Percentiles rank a stretch among this genome's conserved stretches.
Evolutionary conservation across 1,140 invertebrate genomes (phyloP).

Genomic region (Cryptotermes secundus): DNA sequence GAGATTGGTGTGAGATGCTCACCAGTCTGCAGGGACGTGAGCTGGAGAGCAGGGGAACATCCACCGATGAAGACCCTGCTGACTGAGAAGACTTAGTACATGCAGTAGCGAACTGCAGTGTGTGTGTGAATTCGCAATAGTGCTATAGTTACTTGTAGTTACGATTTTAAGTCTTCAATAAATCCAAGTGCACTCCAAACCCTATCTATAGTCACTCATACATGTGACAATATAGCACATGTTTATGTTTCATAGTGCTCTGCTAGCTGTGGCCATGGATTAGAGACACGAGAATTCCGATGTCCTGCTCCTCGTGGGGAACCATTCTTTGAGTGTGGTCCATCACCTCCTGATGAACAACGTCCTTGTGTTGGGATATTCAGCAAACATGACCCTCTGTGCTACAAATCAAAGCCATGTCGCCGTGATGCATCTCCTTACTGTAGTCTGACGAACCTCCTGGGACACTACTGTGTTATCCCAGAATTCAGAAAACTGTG

Average conservation of each 20-base stretch:
- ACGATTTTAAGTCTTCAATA: no score
- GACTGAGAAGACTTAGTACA: no score
- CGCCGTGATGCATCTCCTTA: slow-evolving; percentile 50
- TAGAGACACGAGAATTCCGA: slow-evolving; percentile 47
- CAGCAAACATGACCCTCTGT: slow-evolving; percentile 40
- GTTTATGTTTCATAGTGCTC: slow-evolving; percentile 51
- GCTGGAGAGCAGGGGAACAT: no score
- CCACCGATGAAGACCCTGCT: no score
- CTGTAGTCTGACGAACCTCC: slow-evolving; percentile 50
- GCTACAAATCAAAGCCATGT: slow-evolving; percentile 42
- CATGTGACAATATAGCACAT: no score
- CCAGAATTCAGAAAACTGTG: slow-evolving; percentile 56
- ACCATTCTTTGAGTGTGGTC: slow-evolving; percentile 53
- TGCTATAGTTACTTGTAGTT: no score
- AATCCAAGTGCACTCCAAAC: no score
- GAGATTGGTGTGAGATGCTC: no score
- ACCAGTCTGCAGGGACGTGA: no score
- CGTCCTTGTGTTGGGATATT: slow-evolving; percentile 44
- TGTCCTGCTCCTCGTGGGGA: slow-evolving; percentile 50
- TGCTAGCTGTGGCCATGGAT: slow-evolving; percentile 53
- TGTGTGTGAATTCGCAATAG: no score
- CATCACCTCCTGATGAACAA: slow-evolving; percentile 46
- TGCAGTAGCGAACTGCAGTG: no score
- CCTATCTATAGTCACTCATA: no score
- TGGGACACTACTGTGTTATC: slow-evolving; percentile 54